Conservation (phyloP, 2,888 invertebrate genomes). For the Adineta ricciae region DNA sequence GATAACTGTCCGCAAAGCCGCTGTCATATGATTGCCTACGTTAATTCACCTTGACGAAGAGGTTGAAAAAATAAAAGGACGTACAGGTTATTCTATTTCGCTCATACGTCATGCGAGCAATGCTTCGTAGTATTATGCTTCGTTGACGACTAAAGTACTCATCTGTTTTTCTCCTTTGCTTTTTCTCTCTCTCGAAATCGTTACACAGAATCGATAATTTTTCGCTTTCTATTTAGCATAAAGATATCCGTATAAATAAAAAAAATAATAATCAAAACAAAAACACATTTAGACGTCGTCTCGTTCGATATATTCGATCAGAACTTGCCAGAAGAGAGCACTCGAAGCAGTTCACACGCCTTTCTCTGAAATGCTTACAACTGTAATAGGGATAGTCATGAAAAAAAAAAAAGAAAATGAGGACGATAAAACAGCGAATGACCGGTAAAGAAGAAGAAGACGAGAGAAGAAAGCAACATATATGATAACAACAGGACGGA, state of each 20-base stretch:
- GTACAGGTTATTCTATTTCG: neutral
- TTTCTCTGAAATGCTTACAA: neutral
- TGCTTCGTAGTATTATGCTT: neutral
- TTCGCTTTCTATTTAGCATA: neutral
- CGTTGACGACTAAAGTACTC: neutral
- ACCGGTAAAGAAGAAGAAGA: neutral
- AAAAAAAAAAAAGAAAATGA: neutral
- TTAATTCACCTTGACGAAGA: neutral
- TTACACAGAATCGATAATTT: neutral
- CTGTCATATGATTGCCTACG: neutral
- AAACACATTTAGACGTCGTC: neutral
- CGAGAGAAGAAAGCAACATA: neutral
- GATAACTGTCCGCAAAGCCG: neutral
- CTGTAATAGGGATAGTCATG: neutral
- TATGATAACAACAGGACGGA: neutral
- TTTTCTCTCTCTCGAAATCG: neutral
- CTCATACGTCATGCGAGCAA: neutral
- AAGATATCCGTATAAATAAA: neutral
- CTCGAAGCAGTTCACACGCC: neutral
- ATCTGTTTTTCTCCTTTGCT: neutral
- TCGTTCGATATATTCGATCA: neutral
- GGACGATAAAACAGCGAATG: neutral
- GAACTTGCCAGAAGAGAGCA: neutral
- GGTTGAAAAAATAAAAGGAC: neutral
- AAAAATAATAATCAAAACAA: neutral